Evolutionary conservation across 1,140 invertebrate species (phyloP), one percentile per base, ranked within the genome.

Genomic region (Bicyclus anynana): DNA sequence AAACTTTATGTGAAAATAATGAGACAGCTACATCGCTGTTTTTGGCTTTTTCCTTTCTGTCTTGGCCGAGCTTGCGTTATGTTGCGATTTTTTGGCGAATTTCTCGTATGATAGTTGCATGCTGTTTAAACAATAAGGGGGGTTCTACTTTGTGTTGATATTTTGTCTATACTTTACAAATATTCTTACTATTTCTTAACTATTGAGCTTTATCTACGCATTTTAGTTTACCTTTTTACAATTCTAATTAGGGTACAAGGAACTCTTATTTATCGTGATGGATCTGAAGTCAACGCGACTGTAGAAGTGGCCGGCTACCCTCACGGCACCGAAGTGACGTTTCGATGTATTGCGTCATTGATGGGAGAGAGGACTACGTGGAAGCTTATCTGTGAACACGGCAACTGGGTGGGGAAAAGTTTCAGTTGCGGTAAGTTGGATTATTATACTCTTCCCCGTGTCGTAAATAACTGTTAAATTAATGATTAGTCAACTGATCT

Each of bases 301-400:
- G 27, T 77, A 4, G 74, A 71, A 13, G 50, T 75, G 12, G 75
- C 81, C 26, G 90, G 91, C 2, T 95, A 94, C 73, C 92, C 94
- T 5, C 93, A 95, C 68, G 94, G 94, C 1, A 94, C 94, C 0
- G 94, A 95, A 80, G 93, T 96, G 12, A 94, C 93, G 1, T 96
- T 95, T 77, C 92, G 94, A 63, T 96, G 95, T 73, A 94, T 95
- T 27, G 92, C 93, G 1, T 93, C 92, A 55, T 93, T 94, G 5
- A 93, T 94, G 83, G 94, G 93, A 0, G 94, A 95, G 78, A 93
- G 93, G 67, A 94, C 92, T 2, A 95, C 94, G 0, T 96, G 95
- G 95, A 93, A 94, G 59, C 94, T 96, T 49, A 91, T 94, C 16
- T 97, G 95, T 70, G 94, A 95, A 74, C 92, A 96, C 69, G 95